These are phyloP conservation scores for Leistus spinibarbis DNA, from an alignment of 2,888 invertebrate species.

Conservation along the genomic window DNA sequence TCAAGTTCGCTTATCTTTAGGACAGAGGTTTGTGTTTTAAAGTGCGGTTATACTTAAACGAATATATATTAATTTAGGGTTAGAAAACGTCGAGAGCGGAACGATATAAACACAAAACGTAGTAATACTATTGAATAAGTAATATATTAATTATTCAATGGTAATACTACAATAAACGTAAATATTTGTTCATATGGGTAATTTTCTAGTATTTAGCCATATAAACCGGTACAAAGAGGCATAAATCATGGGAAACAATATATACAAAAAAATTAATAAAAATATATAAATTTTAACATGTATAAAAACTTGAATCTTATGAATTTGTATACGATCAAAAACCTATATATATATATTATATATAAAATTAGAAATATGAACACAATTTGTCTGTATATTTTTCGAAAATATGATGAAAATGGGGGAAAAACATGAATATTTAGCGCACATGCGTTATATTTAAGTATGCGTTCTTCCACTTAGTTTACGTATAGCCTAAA, in stretches of 20 bases:
- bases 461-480: slow-evolving; percentile 9
- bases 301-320: neutral
- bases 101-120: too few species aligned
- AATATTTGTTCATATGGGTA: too few species aligned
- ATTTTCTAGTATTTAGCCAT: too few species aligned
- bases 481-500: slow-evolving; percentile 45
- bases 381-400: neutral
- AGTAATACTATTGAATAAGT: too few species aligned
- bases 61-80: too few species aligned
- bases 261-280: neutral
- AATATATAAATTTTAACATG: neutral
- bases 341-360: too few species aligned
- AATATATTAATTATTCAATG: too few species aligned
- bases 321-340: neutral
- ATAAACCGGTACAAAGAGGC: neutral
- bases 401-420: neutral
- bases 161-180: too few species aligned
- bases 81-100: too few species aligned
- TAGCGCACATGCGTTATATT: neutral
- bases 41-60: too few species aligned
- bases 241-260: neutral
- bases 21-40: too few species aligned
- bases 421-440: neutral
- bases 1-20: too few species aligned
- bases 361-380: neutral